Evolutionary conservation across 2,113 vertebrate genomes (phyloP).

Genomic region (Bos indicus): DNA sequence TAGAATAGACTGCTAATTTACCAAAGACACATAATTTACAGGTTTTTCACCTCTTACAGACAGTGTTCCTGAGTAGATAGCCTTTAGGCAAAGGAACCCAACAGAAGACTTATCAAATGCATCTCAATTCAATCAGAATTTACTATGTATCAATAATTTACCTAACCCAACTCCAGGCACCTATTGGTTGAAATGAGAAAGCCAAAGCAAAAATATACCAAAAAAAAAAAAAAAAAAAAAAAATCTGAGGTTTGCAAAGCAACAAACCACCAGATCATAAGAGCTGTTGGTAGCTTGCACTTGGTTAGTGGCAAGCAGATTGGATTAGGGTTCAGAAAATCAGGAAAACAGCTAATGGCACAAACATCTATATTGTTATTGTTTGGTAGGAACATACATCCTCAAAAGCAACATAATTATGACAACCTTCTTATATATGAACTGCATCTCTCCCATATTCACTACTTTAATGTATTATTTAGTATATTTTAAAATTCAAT

Average conservation of each 20-base stretch:
- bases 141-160: not conserved
- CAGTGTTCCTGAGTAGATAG: not conserved
- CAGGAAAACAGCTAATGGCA: not conserved
- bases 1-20: not conserved
- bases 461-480: slow-evolving; percentile 12
- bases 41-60: not conserved
- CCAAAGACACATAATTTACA: not conserved
- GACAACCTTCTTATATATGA: not conserved
- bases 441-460: not conserved
- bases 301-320: not conserved
- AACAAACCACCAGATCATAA: not conserved
- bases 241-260: not conserved
- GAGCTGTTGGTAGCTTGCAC: not conserved
- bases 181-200: not conserved
- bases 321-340: not conserved
- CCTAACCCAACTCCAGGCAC: not conserved
- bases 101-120: not conserved
- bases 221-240: not conserved
- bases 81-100: not conserved
- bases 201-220: not conserved
- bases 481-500: slow-evolving; percentile 28
- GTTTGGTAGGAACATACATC: not conserved
- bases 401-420: not conserved
- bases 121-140: not conserved
- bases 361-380: not conserved